Evolutionary conservation across 1,140 invertebrate genomes (phyloP).

Genomic region (Acyrthosiphon pisum): DNA sequence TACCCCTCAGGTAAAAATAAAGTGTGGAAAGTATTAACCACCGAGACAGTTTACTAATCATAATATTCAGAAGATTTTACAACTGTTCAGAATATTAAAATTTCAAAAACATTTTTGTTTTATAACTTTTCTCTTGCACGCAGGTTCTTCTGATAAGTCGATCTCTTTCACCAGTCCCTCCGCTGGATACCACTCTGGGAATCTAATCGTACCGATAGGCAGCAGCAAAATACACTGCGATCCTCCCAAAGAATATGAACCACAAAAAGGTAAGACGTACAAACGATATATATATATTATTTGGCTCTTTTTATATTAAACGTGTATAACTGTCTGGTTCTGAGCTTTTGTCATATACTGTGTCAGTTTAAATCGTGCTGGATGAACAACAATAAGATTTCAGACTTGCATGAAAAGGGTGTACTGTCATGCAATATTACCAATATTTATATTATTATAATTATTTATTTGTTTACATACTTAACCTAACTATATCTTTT

Average conservation of each 20-base stretch:
- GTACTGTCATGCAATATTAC: background rate
- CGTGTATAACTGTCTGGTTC: background rate
- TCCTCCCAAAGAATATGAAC: slow-evolving; percentile 71
- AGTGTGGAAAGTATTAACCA: background rate
- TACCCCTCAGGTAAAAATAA: background rate
- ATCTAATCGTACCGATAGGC: slow-evolving; percentile 77
- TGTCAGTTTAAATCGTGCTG: background rate
- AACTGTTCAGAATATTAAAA: background rate
- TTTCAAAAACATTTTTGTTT: background rate
- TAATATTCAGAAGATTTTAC: background rate
- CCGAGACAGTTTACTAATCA: background rate
- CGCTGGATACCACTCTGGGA: slow-evolving; percentile 69
- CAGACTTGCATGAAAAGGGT: slow-evolving; percentile 15
- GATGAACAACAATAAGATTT: background rate
- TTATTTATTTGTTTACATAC: background rate
- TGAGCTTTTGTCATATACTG: slow-evolving; percentile 36
- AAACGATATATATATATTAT: background rate
- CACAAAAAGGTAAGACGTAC: slow-evolving; percentile 55
- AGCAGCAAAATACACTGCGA: slow-evolving; percentile 79
- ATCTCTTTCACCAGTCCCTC: slow-evolving; percentile 44
- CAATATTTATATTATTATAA: background rate
- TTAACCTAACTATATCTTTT: slow-evolving; percentile 23
- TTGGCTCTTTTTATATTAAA: background rate
- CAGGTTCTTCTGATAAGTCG: slow-evolving; percentile 51
- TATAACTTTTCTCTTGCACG: background rate